phyloP scores from a whole-genome alignment of 2,797 vertebrate genomes.

The Capromys pilorides region DNA sequence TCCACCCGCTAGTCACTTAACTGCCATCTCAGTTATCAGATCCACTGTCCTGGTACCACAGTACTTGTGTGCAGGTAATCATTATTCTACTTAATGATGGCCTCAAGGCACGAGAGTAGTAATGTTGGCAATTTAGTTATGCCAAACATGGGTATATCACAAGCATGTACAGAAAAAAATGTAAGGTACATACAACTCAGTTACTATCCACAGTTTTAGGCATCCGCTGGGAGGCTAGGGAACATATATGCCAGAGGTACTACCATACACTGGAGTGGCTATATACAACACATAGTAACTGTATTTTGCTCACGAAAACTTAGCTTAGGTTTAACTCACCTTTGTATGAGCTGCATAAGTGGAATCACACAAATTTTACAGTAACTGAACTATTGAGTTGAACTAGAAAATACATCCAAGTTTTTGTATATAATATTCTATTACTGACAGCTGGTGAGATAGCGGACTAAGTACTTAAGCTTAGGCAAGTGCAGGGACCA shows the following conservation, averaged over 20 bases:
- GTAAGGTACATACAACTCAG: not conserved
- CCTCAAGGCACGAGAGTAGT: not conserved
- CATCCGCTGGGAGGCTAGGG: not conserved
- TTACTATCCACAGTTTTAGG: not conserved
- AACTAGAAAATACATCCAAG: constrained; percentile 20
- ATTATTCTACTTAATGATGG: not conserved
- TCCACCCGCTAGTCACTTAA: not conserved
- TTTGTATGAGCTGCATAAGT: not conserved
- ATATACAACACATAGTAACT: not conserved
- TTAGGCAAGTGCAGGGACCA: no score
- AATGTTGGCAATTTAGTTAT: not conserved
- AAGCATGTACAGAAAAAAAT: not conserved
- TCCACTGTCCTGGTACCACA: no score
- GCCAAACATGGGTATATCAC: not conserved
- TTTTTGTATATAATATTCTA: not conserved
- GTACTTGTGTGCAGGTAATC: not conserved
- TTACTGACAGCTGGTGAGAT: not conserved
- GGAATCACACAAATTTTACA: constrained; percentile 42
- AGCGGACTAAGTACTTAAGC: no score
- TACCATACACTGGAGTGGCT: not conserved
- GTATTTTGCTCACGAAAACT: not conserved
- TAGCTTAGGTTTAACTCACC: not conserved
- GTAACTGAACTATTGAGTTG: not conserved
- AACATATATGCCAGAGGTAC: not conserved
- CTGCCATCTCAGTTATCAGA: not conserved